These are phyloP conservation scores for Craniophora ligustri DNA, from an alignment of 2,888 invertebrate species.

Conservation along the genomic window DNA sequence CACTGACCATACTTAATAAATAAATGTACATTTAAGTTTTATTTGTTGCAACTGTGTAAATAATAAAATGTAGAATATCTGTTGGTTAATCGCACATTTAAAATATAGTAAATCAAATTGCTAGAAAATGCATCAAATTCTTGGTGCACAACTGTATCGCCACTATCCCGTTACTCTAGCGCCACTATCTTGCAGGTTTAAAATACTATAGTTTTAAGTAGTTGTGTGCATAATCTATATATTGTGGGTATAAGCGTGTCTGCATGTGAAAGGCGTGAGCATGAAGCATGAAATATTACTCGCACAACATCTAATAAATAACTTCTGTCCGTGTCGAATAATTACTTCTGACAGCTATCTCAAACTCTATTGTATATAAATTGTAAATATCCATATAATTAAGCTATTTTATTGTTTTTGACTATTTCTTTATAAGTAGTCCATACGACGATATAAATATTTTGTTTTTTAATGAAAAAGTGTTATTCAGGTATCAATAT, in stretches of 20 bases:
- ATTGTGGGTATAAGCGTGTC: slow-evolving; percentile 1
- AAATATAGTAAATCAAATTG: too few species aligned
- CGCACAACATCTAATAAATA: slow-evolving; percentile 4
- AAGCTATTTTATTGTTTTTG: not conserved
- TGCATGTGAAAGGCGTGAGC: slow-evolving; percentile 46
- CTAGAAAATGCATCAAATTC: too few species aligned
- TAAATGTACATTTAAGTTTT: too few species aligned
- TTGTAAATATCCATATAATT: slow-evolving; percentile 17
- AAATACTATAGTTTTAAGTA: not conserved
- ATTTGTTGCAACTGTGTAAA: too few species aligned
- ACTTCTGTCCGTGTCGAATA: slow-evolving; percentile 12
- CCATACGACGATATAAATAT: not conserved
- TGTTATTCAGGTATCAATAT: not conserved
- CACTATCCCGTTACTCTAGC: not conserved
- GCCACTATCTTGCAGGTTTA: not conserved
- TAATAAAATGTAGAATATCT: too few species aligned
- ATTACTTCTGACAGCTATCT: slow-evolving; percentile 12
- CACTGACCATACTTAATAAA: too few species aligned
- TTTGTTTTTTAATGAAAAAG: not conserved
- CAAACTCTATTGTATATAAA: slow-evolving; percentile 13
- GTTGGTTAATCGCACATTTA: too few species aligned
- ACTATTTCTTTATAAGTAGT: not conserved
- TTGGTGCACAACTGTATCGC: not conserved
- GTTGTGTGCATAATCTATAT: slow-evolving; percentile 4
- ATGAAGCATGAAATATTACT: slow-evolving; percentile 40